Base-by-base conservation (phyloP, 2,113 vertebrate species). In the Neolamprologus modestus region DNA sequence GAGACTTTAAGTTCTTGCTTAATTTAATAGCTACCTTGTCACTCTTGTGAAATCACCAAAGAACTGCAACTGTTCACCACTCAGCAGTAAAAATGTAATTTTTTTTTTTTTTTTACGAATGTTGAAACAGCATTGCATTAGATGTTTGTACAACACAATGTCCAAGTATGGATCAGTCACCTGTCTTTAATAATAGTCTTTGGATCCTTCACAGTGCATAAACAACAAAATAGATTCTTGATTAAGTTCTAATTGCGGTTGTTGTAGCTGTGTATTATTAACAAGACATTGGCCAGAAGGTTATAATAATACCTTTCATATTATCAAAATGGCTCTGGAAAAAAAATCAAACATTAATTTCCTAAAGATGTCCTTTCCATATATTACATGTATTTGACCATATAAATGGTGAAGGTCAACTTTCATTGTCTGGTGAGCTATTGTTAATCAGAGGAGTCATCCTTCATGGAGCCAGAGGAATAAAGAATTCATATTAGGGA, bases 221-320 rank as follows among this genome's bases (percentile, higher is more conserved):
- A 28, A 47, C 0, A 76, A 73, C 24, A 76, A 2, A 47, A 28
- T 28, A 9, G 9, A 24, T 28, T 76, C 66, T 73, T 45, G 1
- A 73, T 73, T 26, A 45, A 17, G 13, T 45, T 45, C 0, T 66
- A 66, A 66, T 12, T 0, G 0, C 0, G 6, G 17, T 5, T 0
- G 61, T 66, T 66, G 17, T 3, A 47, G 40, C 24, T 14, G 33
- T 83, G 45, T 68, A 26, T 37, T 9, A 68, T 14, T 42, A 42
- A 42, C n/a, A 71, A 26, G 68, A 73, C 21, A 10, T 45, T 73
- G 5, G 66, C 8, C 21, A 45, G 37, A 26, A 73, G 14, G 66
- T 13, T 24, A 24, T 40, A 73, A 73, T 16, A 45, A 45, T 0
- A 71, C 37, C 8, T 24, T 16, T 71, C n/a, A 26, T 71, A 16